Conservation (phyloP, 2,888 invertebrate genomes). For the Lasioglossum vierecki region DNA sequence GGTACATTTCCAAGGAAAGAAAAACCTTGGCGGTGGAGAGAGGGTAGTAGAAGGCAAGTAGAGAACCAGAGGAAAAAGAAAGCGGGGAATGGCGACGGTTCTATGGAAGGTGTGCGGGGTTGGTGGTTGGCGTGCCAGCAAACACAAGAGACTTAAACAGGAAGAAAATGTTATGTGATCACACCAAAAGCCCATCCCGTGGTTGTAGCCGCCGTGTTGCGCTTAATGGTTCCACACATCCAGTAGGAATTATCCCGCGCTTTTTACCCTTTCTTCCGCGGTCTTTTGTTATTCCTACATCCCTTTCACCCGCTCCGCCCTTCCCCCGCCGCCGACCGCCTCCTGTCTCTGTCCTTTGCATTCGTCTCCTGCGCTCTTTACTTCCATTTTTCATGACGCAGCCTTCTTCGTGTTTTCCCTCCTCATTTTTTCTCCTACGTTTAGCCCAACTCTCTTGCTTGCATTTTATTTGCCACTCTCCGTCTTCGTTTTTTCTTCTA, state of each 20-base stretch:
- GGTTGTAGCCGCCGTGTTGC: constrained; percentile 68
- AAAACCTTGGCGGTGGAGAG: constrained; percentile 10
- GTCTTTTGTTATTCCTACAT: constrained; percentile 17
- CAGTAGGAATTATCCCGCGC: constrained; percentile 69
- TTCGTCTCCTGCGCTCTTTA: constrained; percentile 15
- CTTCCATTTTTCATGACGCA: not conserved
- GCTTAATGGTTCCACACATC: constrained; percentile 72
- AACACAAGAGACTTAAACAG: constrained; percentile 46
- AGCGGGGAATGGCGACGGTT: constrained; percentile 29
- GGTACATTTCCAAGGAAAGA: constrained; percentile 33
- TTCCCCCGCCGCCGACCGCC: constrained; percentile 13
- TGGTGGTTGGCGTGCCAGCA: constrained; percentile 16
- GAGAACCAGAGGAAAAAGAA: constrained; percentile 26
- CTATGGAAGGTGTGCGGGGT: constrained; percentile 34
- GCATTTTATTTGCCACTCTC: not conserved
- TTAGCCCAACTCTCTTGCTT: not conserved
- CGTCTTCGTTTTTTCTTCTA: not conserved
- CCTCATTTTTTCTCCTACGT: not conserved
- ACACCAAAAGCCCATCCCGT: constrained; percentile 69
- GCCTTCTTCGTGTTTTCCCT: not conserved
- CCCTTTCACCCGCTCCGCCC: constrained; percentile 31
- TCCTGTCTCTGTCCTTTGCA: constrained; percentile 36
- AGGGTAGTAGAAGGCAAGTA: not conserved
- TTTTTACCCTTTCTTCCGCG: constrained; percentile 64
- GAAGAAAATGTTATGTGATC: constrained; percentile 67